phyloP scores from a whole-genome alignment of 2,888 invertebrate species.

The Lasioglossum vierecki region DNA sequence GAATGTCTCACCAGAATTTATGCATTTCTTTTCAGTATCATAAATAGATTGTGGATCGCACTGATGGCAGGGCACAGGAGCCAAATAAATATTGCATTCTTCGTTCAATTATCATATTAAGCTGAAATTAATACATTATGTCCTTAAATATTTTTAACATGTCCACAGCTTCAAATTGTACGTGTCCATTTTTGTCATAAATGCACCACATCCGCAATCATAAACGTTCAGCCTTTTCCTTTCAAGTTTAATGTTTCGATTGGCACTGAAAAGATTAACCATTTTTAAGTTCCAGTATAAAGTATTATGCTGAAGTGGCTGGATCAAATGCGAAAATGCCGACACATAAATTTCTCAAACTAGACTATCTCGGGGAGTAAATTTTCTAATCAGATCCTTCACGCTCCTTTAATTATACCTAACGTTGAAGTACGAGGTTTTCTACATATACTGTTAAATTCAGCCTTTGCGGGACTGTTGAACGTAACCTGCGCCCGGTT shows the following conservation, averaged over 20 bases:
- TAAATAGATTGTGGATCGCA: no score
- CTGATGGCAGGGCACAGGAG: no score
- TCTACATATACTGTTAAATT: conserved; percentile 51
- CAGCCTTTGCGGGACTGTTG: conserved; percentile 30
- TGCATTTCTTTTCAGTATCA: no score
- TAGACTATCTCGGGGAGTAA: conserved; percentile 4
- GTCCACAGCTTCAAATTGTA: no score
- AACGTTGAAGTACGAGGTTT: conserved; percentile 7
- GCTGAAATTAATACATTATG: no score
- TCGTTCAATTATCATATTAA: no score
- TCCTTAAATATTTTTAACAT: no score
- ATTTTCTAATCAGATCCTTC: conserved; percentile 55
- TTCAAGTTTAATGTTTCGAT: not conserved
- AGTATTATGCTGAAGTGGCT: not conserved
- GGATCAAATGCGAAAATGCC: not conserved
- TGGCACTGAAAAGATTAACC: not conserved
- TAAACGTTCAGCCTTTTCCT: not conserved
- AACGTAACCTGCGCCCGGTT: conserved; percentile 18
- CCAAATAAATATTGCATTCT: no score
- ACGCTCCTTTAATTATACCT: conserved; percentile 43
- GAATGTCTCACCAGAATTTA: not conserved
- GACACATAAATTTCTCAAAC: conserved; percentile 6
- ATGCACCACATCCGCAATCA: not conserved
- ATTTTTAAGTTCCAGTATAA: not conserved
- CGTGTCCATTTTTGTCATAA: no score